Evolutionary conservation across 2,888 invertebrate species (phyloP).

Genomic region (Rhagonycha lutea): DNA sequence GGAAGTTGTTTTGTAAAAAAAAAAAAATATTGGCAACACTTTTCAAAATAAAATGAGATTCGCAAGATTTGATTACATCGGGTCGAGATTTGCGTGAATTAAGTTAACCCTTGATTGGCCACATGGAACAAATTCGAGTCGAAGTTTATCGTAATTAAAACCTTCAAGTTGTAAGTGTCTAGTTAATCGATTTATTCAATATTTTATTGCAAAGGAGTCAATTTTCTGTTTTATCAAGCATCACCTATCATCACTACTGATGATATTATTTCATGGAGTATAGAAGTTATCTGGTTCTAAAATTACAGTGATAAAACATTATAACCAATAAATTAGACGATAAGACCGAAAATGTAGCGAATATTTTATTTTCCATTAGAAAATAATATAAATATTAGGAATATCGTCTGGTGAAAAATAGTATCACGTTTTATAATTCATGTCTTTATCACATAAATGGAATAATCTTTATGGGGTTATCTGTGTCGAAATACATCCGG

Average conservation of each 20-base stretch:
- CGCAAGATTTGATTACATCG: background rate
- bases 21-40: background rate
- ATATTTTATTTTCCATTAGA: background rate
- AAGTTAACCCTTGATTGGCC: background rate
- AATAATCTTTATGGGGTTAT: conserved; percentile 38
- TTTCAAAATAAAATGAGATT: background rate
- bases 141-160: background rate
- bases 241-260: background rate
- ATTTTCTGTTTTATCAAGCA: background rate
- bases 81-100: background rate
- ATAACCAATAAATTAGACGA: background rate
- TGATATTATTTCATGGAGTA: no score
- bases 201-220: background rate
- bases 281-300: background rate
- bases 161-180: background rate
- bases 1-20: background rate
- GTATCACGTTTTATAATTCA: conserved; percentile 28
- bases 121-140: background rate
- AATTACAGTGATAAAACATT: background rate
- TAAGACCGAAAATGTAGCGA: background rate
- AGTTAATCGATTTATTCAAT: background rate
- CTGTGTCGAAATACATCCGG: conserved; percentile 39
- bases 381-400: background rate
- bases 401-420: conserved; percentile 16
- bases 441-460: conserved; percentile 29